A percentile compares a stretch with the other conserved stretches of the same genome.
Evolutionary conservation across 2,888 invertebrate genomes (phyloP).

Genomic region (Acrocyrtus sp.): DNA sequence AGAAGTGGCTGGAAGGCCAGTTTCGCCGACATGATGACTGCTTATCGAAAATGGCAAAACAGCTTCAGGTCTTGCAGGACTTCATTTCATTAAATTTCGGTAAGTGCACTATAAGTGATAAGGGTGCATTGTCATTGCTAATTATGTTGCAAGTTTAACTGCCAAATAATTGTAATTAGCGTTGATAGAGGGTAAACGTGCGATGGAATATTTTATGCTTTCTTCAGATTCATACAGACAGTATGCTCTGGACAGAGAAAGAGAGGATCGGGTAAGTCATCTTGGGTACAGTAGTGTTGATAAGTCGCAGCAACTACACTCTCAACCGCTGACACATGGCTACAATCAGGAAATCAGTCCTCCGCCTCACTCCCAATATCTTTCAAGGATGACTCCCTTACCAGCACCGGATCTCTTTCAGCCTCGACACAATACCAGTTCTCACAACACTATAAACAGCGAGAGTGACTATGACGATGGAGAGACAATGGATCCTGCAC

Average conservation of each 20-base stretch:
- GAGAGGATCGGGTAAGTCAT: conserved; percentile 33
- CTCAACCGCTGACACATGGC: neutral
- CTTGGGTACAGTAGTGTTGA: conserved; percentile 24
- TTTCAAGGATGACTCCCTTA: conserved; percentile 12
- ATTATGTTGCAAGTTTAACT: too few species aligned
- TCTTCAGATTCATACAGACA: conserved; percentile 40
- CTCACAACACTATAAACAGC: neutral
- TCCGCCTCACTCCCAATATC: conserved; percentile 3
- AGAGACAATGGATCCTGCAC: conserved; percentile 37
- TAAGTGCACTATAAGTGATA: too few species aligned
- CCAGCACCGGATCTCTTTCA: conserved; percentile 25
- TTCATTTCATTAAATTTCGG: conserved; percentile 50
- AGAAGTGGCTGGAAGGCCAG: conserved; percentile 48
- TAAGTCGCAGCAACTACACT: conserved; percentile 11
- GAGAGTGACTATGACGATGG: conserved; percentile 43
- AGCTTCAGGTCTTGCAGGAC: conserved; percentile 47
- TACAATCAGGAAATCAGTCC: too few species aligned
- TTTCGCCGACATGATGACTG: conserved; percentile 42
- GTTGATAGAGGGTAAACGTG: too few species aligned
- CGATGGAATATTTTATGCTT: neutral
- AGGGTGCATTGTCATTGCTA: too few species aligned
- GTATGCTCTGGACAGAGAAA: conserved; percentile 40
- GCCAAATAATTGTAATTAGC: too few species aligned
- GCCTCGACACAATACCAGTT: conserved; percentile 18
- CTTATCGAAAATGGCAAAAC: conserved; percentile 43